Conservation (phyloP, 1,140 invertebrate genomes). For the Leptinotarsa defecta region DNA sequence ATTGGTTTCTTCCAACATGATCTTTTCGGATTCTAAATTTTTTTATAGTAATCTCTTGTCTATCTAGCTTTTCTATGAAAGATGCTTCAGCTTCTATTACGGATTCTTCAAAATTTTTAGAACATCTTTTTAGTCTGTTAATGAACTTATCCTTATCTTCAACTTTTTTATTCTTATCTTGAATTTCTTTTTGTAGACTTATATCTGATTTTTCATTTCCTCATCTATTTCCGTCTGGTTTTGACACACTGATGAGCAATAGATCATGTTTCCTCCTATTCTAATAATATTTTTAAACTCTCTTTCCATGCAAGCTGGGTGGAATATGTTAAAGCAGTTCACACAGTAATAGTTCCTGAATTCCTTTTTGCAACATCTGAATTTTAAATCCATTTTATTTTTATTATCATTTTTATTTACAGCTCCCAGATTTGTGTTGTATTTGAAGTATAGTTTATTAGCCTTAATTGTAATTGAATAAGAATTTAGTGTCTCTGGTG, state of each 20-base stretch:
- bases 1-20: not conserved
- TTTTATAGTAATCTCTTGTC: slow-evolving; percentile 4
- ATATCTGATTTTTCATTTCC: not conserved
- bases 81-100: no score
- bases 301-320: not conserved
- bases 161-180: not conserved
- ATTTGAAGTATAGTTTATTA: not conserved
- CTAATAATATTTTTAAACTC: slow-evolving; percentile 4
- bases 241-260: not conserved
- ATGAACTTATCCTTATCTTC: not conserved
- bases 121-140: no score
- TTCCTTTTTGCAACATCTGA: slow-evolving; percentile 9
- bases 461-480: not conserved
- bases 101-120: no score
- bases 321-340: not conserved
- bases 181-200: slow-evolving; percentile 4
- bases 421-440: no score
- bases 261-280: not conserved
- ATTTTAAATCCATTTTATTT: not conserved
- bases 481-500: not conserved
- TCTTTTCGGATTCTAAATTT: not conserved
- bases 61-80: not conserved
- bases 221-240: not conserved
- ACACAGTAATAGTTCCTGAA: not conserved
- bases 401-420: no score